Conservation (phyloP, 37 sponge, comb jelly and placozoan species). For the Ianthella basta region DNA sequence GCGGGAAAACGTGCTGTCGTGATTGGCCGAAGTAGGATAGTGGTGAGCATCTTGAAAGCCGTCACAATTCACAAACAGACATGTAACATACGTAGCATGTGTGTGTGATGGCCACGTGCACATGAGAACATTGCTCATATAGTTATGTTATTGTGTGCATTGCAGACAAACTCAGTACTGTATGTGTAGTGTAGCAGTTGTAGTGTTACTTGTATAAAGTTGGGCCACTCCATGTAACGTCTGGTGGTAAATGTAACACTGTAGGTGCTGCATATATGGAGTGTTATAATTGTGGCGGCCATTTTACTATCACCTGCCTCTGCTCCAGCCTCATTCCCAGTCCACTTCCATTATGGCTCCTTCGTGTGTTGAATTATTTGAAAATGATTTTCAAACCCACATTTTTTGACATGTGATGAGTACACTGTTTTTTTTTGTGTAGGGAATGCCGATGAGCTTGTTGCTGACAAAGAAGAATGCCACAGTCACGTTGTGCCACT, state of each 20-base stretch:
- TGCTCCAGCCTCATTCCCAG: too few species aligned
- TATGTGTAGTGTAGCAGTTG: background rate
- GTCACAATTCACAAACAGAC: background rate
- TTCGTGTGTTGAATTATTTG: too few species aligned
- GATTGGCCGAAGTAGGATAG: conserved; percentile 94
- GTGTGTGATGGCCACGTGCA: conserved; percentile 8
- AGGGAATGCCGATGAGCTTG: conserved; percentile 90
- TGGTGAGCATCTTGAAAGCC: conserved; percentile 64
- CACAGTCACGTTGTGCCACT: conserved; percentile 94
- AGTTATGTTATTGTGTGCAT: background rate
- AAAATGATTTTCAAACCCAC: too few species aligned
- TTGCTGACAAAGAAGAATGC: conserved; percentile 75
- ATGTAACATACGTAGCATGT: too few species aligned
- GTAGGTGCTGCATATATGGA: too few species aligned
- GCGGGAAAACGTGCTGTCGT: conserved; percentile 84
- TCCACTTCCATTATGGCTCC: too few species aligned
- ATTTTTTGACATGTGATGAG: too few species aligned
- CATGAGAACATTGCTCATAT: background rate
- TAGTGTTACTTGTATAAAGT: background rate
- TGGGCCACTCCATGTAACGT: background rate
- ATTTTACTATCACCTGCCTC: too few species aligned
- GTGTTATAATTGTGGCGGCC: too few species aligned
- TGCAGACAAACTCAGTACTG: background rate
- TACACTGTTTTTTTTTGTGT: background rate
- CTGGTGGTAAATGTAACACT: too few species aligned